Conservation (phyloP, 37 sponge, comb jelly and placozoan species). For the Halisarca cf. caerulea region DNA sequence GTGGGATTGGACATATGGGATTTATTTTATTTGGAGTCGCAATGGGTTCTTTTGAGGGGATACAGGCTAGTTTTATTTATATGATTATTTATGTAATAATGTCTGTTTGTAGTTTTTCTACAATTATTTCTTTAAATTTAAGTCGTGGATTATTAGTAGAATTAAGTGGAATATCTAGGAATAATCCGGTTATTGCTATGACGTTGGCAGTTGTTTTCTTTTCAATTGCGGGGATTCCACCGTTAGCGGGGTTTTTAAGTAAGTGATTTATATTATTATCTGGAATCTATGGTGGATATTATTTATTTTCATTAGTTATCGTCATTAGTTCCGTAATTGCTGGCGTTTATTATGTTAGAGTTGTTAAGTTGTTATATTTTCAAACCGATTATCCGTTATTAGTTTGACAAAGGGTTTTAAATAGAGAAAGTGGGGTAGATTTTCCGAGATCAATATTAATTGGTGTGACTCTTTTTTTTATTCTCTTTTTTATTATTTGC, state of each 20-base stretch:
- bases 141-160: slow-evolving; percentile 51
- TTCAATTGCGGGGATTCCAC: slow-evolving; percentile 70
- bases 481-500: slow-evolving; percentile 48
- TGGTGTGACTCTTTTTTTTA: slow-evolving; percentile 54
- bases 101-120: slow-evolving; percentile 76
- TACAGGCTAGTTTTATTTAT: slow-evolving; percentile 74
- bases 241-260: slow-evolving; percentile 76
- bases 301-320: slow-evolving; percentile 52
- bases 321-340: slow-evolving; percentile 72
- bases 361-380: slow-evolving; percentile 83
- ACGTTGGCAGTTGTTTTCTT: slow-evolving; percentile 63
- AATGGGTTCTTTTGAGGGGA: slow-evolving; percentile 66
- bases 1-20: slow-evolving; percentile 78
- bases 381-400: slow-evolving; percentile 55
- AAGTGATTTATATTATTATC: slow-evolving; percentile 68
- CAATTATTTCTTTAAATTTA: slow-evolving; percentile 56
- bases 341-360: slow-evolving; percentile 82
- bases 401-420: slow-evolving; percentile 57
- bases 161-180: slow-evolving; percentile 66
- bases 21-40: slow-evolving; percentile 72
- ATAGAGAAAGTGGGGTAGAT: slow-evolving; percentile 12
- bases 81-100: slow-evolving; percentile 74
- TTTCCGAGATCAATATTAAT: slow-evolving; percentile 49
- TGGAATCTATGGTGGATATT: slow-evolving; percentile 70
- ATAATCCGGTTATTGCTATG: slow-evolving; percentile 59